Evolutionary conservation across 2,888 invertebrate genomes (phyloP), one percentile per base, ranked within the genome.

Genomic region (Parnassius smintheus): DNA sequence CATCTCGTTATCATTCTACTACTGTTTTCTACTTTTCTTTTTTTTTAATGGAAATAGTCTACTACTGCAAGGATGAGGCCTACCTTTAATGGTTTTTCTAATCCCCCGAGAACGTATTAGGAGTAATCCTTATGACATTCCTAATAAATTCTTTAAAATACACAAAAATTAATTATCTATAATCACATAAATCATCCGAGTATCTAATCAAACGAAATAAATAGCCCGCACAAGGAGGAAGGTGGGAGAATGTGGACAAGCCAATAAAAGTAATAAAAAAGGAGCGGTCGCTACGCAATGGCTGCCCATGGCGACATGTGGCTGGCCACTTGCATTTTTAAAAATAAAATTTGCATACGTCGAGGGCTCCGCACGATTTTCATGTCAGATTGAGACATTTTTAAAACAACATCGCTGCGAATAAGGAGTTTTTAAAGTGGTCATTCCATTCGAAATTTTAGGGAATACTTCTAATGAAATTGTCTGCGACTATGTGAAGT

Each of bases 261-360:
- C 72, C 68, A 74, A 75, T 75, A 74, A 71, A 70, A 69, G 69
- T 66, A 74, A 74, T 75, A 76, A 76, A 75, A 72, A 67, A 65
- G 65, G 65, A 62, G 59, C 67, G 67, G 66, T 58, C 66, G 65
- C 59, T 67, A 52, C 46, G 57, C 52, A 48, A 65, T 62, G 60
- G 70, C 59, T 61, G 62, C 41, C 57, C 62, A 65, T 54, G 77
- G 81, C 86, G 87, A 86, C 89, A 88, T 87, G 86, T 86, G 87
- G 86, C 70, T 72, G 78, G 76, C 79, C 82, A 85, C 86, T 89
- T 86, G 88, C 82, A 88, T 88, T 90, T 89, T 83, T 77, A 70
- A 80, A 87, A 87, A 89, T 88, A 88, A 88, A 87, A 90, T 90
- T 89, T 83, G 86, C 90, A 90, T 90, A 82, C 83, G 74, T 81